A percentile compares a stretch with the other conserved stretches of the same genome.
Evolutionary conservation across 2,113 vertebrate genomes (phyloP).

Genomic region (Lepisosteus osseus): DNA sequence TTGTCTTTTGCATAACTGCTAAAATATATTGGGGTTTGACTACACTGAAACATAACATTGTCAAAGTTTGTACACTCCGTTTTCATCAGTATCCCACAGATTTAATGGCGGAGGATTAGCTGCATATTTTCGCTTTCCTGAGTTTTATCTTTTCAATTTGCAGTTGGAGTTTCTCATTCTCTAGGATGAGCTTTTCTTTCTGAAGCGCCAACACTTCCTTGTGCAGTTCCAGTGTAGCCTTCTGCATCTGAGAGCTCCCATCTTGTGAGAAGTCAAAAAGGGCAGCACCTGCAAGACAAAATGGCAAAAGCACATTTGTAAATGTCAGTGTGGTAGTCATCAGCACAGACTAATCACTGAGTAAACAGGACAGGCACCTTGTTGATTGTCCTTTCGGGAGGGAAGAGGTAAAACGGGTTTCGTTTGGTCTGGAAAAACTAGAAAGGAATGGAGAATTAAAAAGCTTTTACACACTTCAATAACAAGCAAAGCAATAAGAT

Average conservation of each 20-base stretch:
- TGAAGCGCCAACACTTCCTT: constrained; percentile 10
- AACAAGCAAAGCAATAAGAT: too few relatives aligned
- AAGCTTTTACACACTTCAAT: too few relatives aligned
- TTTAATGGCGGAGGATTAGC: neutral
- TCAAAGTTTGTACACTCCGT: too few relatives aligned
- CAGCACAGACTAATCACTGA: too few relatives aligned
- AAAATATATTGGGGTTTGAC: too few relatives aligned
- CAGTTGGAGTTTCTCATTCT: constrained; percentile 9
- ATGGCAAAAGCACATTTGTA: neutral
- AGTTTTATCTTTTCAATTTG: constrained; percentile 11
- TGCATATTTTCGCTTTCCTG: constrained; percentile 1
- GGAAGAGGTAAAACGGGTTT: neutral
- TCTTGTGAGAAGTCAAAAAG: neutral
- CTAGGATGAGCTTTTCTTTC: constrained; percentile 6
- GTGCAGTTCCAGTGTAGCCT: constrained; percentile 1
- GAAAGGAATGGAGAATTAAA: too few relatives aligned
- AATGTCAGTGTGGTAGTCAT: neutral
- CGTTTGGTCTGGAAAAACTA: neutral
- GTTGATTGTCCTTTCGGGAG: neutral
- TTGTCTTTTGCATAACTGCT: too few relatives aligned
- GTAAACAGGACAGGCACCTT: neutral
- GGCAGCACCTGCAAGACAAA: neutral
- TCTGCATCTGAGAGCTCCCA: neutral
- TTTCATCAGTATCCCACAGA: too few relatives aligned
- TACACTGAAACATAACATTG: too few relatives aligned